phyloP scores from a whole-genome alignment of 1,140 invertebrate species.

The Drosophila tani region DNA sequence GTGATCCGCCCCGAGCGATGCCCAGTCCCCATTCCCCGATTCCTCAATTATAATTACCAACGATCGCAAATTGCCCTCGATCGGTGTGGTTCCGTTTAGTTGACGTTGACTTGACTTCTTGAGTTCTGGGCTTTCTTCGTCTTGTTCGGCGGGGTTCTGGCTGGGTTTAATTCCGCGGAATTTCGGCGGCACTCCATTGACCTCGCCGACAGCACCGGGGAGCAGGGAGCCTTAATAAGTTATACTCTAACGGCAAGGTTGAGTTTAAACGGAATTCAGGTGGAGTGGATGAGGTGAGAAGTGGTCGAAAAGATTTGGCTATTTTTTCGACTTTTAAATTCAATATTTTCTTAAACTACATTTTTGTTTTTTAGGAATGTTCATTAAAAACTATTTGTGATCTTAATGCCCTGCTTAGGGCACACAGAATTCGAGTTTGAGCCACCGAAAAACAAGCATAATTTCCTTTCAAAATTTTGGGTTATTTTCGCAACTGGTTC shows the following conservation, averaged over 20 bases:
- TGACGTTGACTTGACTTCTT: slow-evolving; percentile 13
- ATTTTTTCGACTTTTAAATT: neutral
- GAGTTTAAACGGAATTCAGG: neutral
- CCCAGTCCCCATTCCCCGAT: slow-evolving; percentile 1
- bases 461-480: slow-evolving; percentile 37
- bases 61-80: slow-evolving; percentile 64
- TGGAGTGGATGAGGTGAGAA: neutral
- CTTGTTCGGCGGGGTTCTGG: slow-evolving; percentile 7
- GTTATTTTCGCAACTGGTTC: slow-evolving; percentile 57
- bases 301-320: too few species aligned
- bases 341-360: neutral
- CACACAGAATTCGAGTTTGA: neutral
- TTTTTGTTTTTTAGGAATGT: too few species aligned
- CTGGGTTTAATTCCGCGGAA: slow-evolving; percentile 68
- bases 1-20: neutral
- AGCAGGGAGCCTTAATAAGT: slow-evolving; percentile 36
- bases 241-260: slow-evolving; percentile 24
- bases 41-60: slow-evolving; percentile 67
- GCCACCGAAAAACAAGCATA: neutral
- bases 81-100: slow-evolving; percentile 37
- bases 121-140: slow-evolving; percentile 10
- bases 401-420: neutral
- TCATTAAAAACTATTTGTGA: neutral
- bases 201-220: slow-evolving; percentile 47
- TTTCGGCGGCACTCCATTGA: slow-evolving; percentile 73